These are phyloP conservation scores for Actinemys pallida DNA, from an alignment of 2,113 vertebrate genomes.

Conservation along the genomic window DNA sequence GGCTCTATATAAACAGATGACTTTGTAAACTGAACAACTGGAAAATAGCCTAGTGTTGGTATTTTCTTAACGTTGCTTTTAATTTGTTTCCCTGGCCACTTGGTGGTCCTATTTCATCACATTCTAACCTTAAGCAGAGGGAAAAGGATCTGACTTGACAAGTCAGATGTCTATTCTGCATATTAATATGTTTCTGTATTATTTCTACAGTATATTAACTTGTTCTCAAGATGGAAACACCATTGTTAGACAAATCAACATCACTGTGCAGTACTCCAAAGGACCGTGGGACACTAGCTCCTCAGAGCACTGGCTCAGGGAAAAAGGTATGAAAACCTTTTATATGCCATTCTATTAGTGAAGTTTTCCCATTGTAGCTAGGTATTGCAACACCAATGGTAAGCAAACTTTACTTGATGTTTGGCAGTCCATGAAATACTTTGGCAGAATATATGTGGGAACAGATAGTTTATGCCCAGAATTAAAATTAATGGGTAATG, in stretches of 20 bases:
- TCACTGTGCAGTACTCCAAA: constrained; percentile 63
- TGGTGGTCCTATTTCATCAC: background rate
- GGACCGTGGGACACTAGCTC: constrained; percentile 56
- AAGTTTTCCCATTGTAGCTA: background rate
- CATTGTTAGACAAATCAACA: constrained; percentile 45
- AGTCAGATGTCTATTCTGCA: background rate
- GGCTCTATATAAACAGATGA: background rate
- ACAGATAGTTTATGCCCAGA: background rate
- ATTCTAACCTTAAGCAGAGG: background rate
- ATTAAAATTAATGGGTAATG: background rate
- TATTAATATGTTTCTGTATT: background rate
- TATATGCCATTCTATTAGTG: background rate
- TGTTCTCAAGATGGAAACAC: constrained; percentile 73
- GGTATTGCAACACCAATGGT: background rate
- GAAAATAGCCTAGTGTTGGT: background rate
- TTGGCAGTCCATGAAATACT: background rate
- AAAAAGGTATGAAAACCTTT: constrained; percentile 62
- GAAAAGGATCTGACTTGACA: background rate
- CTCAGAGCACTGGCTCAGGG: constrained; percentile 40
- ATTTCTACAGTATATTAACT: constrained; percentile 7
- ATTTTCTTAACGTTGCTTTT: background rate
- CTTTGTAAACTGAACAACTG: background rate
- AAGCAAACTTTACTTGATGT: background rate
- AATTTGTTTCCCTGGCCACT: background rate
- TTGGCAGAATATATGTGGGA: background rate